Percentiles rank a stretch among this genome's conserved stretches.
These are phyloP conservation scores for Spilarctia lutea DNA, from an alignment of 2,888 invertebrate species.

Conservation along the genomic window DNA sequence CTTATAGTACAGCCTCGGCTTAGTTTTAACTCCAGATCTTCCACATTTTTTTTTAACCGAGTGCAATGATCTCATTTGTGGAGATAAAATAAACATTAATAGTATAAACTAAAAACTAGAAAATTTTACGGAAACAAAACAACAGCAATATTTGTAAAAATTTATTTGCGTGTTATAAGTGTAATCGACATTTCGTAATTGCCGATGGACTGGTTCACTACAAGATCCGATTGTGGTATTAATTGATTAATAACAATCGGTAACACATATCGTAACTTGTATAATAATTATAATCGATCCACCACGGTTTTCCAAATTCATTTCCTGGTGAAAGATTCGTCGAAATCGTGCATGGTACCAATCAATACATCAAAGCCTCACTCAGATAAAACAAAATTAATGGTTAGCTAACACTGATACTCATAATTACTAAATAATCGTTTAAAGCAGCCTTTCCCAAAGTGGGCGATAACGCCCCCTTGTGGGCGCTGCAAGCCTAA, in stretches of 20 bases:
- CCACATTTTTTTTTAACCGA: no score
- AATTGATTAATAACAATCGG: constrained; percentile 45
- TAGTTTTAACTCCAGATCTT: no score
- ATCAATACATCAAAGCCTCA: neutral
- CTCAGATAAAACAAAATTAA: neutral
- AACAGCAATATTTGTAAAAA: neutral
- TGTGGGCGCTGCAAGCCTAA: no score
- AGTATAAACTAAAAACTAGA: neutral
- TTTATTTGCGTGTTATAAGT: constrained; percentile 33
- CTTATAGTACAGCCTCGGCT: no score
- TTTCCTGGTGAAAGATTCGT: neutral
- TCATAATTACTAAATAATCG: neutral
- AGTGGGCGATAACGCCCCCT: no score
- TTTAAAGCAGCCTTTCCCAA: no score
- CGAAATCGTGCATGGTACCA: neutral
- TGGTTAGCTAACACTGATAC: neutral
- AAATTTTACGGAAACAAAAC: neutral
- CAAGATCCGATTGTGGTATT: constrained; percentile 39
- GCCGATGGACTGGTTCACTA: constrained; percentile 41
- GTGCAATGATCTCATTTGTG: no score
- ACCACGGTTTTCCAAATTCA: constrained; percentile 13
- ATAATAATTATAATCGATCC: constrained; percentile 38
- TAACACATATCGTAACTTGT: constrained; percentile 33
- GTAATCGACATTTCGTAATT: constrained; percentile 46
- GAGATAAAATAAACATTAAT: no score